These are phyloP conservation scores for Rhynchopsitta pachyrhyncha DNA, from an alignment of 2,113 vertebrate genomes.

Conservation along the genomic window DNA sequence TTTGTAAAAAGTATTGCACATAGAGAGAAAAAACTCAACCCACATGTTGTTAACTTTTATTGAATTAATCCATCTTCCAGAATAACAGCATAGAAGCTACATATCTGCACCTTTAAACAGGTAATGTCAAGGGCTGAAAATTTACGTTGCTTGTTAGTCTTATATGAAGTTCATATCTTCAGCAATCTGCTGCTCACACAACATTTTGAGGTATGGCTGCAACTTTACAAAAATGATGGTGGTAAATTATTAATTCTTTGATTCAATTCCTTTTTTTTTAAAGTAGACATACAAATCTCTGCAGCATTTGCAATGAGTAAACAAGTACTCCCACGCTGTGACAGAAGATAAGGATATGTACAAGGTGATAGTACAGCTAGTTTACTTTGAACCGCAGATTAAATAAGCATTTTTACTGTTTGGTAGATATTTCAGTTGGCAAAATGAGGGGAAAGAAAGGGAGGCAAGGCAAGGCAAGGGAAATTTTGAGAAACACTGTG, in stretches of 20 bases:
- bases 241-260: background rate
- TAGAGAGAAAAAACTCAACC: background rate
- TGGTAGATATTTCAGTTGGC: background rate
- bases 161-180: background rate
- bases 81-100: background rate
- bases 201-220: background rate
- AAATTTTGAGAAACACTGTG: background rate
- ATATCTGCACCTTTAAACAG: background rate
- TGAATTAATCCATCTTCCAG: background rate
- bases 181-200: background rate
- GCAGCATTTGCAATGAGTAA: background rate
- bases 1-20: background rate
- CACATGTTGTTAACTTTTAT: background rate
- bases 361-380: background rate
- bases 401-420: background rate
- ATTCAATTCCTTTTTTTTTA: background rate
- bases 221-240: background rate
- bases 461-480: background rate
- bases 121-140: background rate
- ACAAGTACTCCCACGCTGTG: background rate
- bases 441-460: background rate
- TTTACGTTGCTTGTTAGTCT: background rate
- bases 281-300: background rate
- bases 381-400: slow-evolving; percentile 28
- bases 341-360: background rate